Base-by-base conservation (phyloP, 2,888 invertebrate species). In the Julus scandinavius region DNA sequence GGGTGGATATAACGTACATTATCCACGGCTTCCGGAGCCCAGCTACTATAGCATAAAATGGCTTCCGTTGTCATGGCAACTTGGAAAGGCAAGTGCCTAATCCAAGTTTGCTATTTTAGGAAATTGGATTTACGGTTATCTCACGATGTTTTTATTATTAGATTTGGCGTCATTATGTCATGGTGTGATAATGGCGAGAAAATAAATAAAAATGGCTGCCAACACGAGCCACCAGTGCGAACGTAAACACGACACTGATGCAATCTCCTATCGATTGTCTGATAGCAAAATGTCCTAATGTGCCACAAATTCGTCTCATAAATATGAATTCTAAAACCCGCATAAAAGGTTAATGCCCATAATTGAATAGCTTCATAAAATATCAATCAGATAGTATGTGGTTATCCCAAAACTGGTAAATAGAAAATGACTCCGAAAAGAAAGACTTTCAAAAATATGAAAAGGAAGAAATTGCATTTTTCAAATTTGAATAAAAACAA, bases 101-200 rank as follows among this genome's bases (percentile, higher is more conserved):
- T 63, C 63, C 63, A 4, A n/a, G 63, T 63, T 63, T 15, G 63
- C 20, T 63, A 63, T 63, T 63, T 63, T 63, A 63, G 63, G 63
- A 63, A 63, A 63, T 63, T n/a, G n/a, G 63, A 63, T 63, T 63
- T 63, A 20, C 63, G 63, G 63, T 63, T 63, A 63, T 63, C 63
- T 63, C 15, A 63, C 63, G n/a, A 20, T 20, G 63, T 63, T 63
- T 20, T 63, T 63, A 63, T 63, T 63, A 63, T 63, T 15, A 20
- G 63, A 20, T 63, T 63, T 63, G 63, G 20, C 63, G 15, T 20
- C 63, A 63, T 63, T 63, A 63, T n/a, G 20, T 63, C 63, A 63
- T 20, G 63, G 63, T 5, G 63, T 63, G 63, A 20, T 20, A n/a
- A 63, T 54, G 54, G 54, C 54, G 15, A 15, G 63, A 63, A 20